Evolutionary conservation across 1,140 invertebrate genomes (phyloP).

Genomic region (Ruditapes philippinarum): DNA sequence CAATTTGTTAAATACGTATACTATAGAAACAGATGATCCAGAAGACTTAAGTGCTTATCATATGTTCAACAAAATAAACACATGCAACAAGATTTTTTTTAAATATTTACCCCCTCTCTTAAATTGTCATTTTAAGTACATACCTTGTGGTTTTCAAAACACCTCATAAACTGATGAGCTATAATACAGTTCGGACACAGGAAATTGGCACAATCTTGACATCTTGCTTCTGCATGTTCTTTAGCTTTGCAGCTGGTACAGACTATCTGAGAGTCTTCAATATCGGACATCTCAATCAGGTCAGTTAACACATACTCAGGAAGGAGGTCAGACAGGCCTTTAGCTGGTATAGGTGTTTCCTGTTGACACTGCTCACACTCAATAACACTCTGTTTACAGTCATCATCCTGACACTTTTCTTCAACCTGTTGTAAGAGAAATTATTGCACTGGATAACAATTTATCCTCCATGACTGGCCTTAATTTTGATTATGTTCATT

Average conservation of each 20-base stretch:
- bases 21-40: too few species aligned
- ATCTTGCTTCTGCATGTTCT: slow-evolving; percentile 93
- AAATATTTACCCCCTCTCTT: background rate
- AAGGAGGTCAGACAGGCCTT: slow-evolving; percentile 92
- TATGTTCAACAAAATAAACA: background rate
- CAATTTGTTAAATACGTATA: too few species aligned
- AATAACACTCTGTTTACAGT: background rate
- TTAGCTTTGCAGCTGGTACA: slow-evolving; percentile 89
- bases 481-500: too few species aligned
- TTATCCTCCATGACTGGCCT: too few species aligned
- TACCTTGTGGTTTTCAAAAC: slow-evolving; percentile 95
- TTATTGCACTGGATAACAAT: too few species aligned
- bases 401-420: slow-evolving; percentile 88
- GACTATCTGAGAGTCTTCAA: slow-evolving; percentile 90
- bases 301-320: slow-evolving; percentile 95
- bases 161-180: slow-evolving; percentile 96
- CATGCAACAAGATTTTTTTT: background rate
- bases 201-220: slow-evolving; percentile 97
- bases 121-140: slow-evolving; percentile 80
- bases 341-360: slow-evolving; percentile 90
- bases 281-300: slow-evolving; percentile 93
- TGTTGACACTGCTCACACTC: slow-evolving; percentile 94
- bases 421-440: slow-evolving; percentile 79
- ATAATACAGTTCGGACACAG: slow-evolving; percentile 97
- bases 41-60: background rate